Percentiles rank a stretch among this genome's conserved stretches.
Conservation (phyloP, 2,888 invertebrate species). For the Acanthosepion lycidas region DNA sequence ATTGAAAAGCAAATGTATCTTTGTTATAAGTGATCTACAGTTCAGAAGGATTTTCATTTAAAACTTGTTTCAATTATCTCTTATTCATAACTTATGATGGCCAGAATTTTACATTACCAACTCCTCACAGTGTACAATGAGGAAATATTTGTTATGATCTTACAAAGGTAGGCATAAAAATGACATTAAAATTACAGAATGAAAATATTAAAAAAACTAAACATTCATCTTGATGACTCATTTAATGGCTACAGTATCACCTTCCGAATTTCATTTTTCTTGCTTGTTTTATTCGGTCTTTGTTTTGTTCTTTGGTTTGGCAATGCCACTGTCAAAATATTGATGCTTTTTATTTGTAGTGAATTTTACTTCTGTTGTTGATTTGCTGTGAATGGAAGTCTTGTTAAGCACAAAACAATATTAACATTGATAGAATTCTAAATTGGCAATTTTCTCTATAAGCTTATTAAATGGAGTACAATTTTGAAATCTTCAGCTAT, state of each 20-base stretch:
- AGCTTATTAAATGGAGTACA: neutral
- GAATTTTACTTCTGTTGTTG: neutral
- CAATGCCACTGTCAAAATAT: neutral
- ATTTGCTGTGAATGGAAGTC: neutral
- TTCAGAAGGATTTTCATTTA: no score
- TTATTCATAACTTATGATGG: no score
- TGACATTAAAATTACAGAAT: no score
- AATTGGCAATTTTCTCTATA: neutral
- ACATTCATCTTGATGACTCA: neutral
- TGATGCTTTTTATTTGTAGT: constrained; percentile 8
- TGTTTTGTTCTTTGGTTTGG: constrained; percentile 33
- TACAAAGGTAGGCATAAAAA: no score
- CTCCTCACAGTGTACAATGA: no score
- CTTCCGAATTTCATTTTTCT: neutral
- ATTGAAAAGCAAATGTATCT: neutral
- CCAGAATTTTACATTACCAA: no score
- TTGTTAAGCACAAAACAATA: neutral
- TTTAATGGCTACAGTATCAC: neutral
- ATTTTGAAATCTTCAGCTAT: neutral
- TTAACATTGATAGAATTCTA: neutral
- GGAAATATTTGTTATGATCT: no score
- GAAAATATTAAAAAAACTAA: no score
- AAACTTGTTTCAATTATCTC: no score
- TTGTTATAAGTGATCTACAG: no score
- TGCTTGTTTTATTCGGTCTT: neutral